Percentiles rank a stretch among this genome's conserved stretches.
Evolutionary conservation across 1,140 invertebrate species (phyloP).

Genomic region (Pseudomyrmex flavicornis): DNA sequence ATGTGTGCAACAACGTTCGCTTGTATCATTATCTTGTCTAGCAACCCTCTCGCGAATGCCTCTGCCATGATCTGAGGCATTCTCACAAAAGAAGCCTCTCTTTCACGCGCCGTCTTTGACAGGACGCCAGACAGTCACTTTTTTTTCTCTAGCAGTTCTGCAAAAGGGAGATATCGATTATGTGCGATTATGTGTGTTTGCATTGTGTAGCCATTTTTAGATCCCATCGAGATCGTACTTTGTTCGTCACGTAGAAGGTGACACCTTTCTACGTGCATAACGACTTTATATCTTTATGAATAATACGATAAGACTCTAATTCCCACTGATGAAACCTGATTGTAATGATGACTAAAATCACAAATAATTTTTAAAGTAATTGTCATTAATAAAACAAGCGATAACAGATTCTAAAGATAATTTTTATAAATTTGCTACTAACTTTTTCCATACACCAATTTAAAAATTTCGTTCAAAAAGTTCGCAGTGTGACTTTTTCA

Average conservation of each 20-base stretch:
- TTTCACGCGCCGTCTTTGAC: slow-evolving; percentile 15
- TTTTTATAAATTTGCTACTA: too few species aligned
- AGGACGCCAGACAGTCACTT: slow-evolving; percentile 36
- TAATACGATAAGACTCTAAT: too few species aligned
- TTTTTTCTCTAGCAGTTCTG: slow-evolving; percentile 20
- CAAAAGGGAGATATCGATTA: slow-evolving; percentile 26
- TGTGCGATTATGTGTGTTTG: neutral
- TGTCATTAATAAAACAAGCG: too few species aligned
- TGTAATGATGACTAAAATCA: neutral
- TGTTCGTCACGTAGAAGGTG: neutral
- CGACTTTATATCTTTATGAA: neutral
- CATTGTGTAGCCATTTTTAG: neutral
- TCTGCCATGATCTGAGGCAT: slow-evolving; percentile 69
- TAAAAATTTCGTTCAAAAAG: too few species aligned
- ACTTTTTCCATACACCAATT: too few species aligned
- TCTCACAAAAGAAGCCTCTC: slow-evolving; percentile 50
- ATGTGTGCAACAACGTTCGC: neutral
- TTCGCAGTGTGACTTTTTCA: too few species aligned
- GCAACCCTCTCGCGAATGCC: slow-evolving; percentile 69
- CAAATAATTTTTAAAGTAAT: neutral
- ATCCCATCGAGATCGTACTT: neutral
- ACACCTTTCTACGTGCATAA: neutral
- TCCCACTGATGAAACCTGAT: too few species aligned
- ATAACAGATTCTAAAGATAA: too few species aligned
- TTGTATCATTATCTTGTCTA: slow-evolving; percentile 70